A percentile compares a stretch with the other conserved stretches of the same genome.
Conservation (phyloP, 53 echinoderm and acorn worm genomes). For the Paelopatides confundens region DNA sequence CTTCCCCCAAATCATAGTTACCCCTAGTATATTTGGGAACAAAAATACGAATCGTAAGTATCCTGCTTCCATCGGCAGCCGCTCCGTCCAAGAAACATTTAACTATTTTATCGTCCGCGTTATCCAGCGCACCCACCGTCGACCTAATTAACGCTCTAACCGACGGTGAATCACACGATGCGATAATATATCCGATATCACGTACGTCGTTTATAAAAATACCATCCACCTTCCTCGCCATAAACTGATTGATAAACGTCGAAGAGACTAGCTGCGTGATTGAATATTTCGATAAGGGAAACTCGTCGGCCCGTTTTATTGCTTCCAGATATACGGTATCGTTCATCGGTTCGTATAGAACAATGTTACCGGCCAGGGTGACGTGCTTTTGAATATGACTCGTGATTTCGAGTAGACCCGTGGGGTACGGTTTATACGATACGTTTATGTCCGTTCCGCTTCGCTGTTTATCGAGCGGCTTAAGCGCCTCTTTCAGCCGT, state of each 20-base stretch:
- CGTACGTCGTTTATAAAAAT: background rate
- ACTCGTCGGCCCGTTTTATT: background rate
- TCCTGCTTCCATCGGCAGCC: background rate
- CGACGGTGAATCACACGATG: background rate
- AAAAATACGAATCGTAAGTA: background rate
- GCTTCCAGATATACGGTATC: background rate
- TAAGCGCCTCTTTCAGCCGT: too few relatives aligned
- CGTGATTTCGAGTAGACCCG: too few relatives aligned
- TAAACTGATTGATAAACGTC: background rate
- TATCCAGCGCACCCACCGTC: background rate
- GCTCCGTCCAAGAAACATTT: background rate
- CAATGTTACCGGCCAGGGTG: background rate
- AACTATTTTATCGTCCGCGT: background rate
- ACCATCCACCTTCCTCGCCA: background rate
- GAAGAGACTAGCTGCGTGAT: background rate
- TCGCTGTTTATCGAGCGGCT: too few relatives aligned
- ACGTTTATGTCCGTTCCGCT: too few relatives aligned
- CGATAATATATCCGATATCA: background rate
- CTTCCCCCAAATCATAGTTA: background rate
- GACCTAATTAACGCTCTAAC: background rate
- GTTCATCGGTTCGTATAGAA: background rate
- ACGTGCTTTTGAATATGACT: too few relatives aligned
- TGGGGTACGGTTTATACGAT: too few relatives aligned
- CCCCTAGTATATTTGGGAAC: background rate
- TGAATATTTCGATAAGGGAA: background rate